Evolutionary conservation across 2,797 vertebrate genomes (phyloP), one percentile per base, ranked within the genome.

Genomic region (Microtus obscurus): DNA sequence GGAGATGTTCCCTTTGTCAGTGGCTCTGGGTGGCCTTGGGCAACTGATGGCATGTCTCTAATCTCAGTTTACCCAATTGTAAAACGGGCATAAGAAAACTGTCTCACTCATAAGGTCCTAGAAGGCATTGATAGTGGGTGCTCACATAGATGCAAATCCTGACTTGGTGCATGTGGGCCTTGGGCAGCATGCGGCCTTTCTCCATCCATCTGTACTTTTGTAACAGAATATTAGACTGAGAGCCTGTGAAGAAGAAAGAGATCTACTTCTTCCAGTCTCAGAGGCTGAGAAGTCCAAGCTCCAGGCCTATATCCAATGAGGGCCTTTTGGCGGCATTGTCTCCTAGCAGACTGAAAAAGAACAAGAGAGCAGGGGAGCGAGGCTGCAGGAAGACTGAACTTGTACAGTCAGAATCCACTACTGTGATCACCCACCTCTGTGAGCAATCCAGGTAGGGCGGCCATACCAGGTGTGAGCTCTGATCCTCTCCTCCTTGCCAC

Each of bases 61-160:
- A 89, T 13, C 29, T 95, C 63, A 67, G 11, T 94, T 93, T 91
- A 69, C 21, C 89, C 77, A 67, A 73, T n/a, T 93, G 14, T 53
- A 80, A 77, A 95, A 86, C 71, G 45, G 43, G 34, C 23, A 51
- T 48, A 80, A 81, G 88, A 77, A 87, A 93, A 91, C 29, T 76
- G 25, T 37, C 40, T 86, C 81, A 23, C 14, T 89, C 40, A 17
- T 90, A 63, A 89, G 78, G 56, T 89, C 34, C 90, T 67, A n/a
- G 53, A 79, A 67, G 53, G 12, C 71, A 67, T 51, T 93, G 51
- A 91, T 40, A 43, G 16, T 81, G 78, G 21, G 29, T 69, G 29
- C 23, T 91, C 48, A 37, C 25, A 8, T 77, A 37, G 67, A 43
- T 14, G 40, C 45, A 92, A 92, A 79, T 69, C 61, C 67, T 87